Base-by-base conservation (phyloP, 2,113 vertebrate genomes). In the Chionomys nivalis region DNA sequence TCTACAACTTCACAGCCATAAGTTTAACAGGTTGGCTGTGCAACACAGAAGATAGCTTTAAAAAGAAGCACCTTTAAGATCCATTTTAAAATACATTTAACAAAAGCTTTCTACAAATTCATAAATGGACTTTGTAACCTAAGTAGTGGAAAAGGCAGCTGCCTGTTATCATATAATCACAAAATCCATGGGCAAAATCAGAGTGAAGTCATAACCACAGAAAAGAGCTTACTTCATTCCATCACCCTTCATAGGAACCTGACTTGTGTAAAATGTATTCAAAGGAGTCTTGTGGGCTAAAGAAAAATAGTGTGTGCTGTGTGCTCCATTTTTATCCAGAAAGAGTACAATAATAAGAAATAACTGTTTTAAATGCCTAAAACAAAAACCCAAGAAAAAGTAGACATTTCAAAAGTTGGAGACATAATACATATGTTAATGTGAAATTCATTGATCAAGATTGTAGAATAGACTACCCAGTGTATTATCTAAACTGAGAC, bases 311-410 rank as follows among this genome's bases (percentile, higher is more conserved):
- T n/a, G 42, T 26, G 12, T 23, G 17, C 5, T 88, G 12, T 47
- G 19, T 9, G 11, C 66, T 47, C 24, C 36, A 86, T 90, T 91
- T 90, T 75, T 77, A 68, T 44, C 88, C 1, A 0, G 44, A 87
- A 90, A 87, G 31, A 90, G 73, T n/a, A 63, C 14, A 55, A 90
- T 23, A 68, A 58, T 82, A 61, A 47, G 42, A 85, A 61, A 36
- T 31, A 76, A 21, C 76, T 8, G 52, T 75, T 52, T 4, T 17
- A 93, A 92, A 70, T 88, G 23, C 44, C n/a, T 65, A 31, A 81
- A 90, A 95, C 42, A 93, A 36, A 93, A 95, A 77, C 26, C 31
- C 73, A 81, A 44, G 79, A 31, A 55, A 44, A 72, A 39, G n/a
- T 28, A 55, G 14, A 7, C 13, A 44, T 79, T 21, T 85, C 93